Evolutionary conservation across 1,140 invertebrate genomes (phyloP).

Genomic region (Archivesica marissinica): DNA sequence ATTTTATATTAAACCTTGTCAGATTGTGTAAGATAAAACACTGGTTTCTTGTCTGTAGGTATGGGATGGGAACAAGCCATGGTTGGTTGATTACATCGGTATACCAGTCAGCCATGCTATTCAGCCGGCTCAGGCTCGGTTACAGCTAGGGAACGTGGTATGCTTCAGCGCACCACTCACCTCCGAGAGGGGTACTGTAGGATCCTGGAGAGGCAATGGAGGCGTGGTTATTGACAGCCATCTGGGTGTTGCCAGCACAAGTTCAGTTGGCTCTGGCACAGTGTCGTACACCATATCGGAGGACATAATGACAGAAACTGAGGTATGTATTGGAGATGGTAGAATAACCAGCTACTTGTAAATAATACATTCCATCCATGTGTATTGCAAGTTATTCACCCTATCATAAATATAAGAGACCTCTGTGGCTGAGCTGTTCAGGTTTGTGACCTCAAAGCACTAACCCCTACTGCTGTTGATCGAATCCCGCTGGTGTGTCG

Average conservation of each 20-base stretch:
- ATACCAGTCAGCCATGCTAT: conserved; percentile 82
- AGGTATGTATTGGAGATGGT: too few relatives aligned
- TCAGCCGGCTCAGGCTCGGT: conserved; percentile 70
- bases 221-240: conserved; percentile 71
- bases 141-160: conserved; percentile 80
- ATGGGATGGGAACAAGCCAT: conserved; percentile 82
- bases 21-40: too few relatives aligned
- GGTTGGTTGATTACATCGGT: conserved; percentile 83
- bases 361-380: too few relatives aligned
- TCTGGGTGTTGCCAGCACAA: conserved; percentile 77
- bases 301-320: conserved; percentile 76
- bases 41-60: conserved; percentile 65
- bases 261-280: conserved; percentile 71
- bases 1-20: too few relatives aligned
- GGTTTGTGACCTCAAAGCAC: too few relatives aligned
- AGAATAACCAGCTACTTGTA: too few relatives aligned
- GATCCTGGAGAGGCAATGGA: conserved; percentile 74
- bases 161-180: conserved; percentile 81
- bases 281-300: conserved; percentile 78
- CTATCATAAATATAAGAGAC: too few relatives aligned
- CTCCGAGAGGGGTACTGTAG: conserved; percentile 78
- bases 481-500: too few relatives aligned
- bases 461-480: too few relatives aligned
- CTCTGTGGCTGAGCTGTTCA: too few relatives aligned
- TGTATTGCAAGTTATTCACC: too few relatives aligned